These are phyloP conservation scores for Plectropomus leopardus DNA, from an alignment of 2,113 vertebrate genomes.

Conservation along the genomic window DNA sequence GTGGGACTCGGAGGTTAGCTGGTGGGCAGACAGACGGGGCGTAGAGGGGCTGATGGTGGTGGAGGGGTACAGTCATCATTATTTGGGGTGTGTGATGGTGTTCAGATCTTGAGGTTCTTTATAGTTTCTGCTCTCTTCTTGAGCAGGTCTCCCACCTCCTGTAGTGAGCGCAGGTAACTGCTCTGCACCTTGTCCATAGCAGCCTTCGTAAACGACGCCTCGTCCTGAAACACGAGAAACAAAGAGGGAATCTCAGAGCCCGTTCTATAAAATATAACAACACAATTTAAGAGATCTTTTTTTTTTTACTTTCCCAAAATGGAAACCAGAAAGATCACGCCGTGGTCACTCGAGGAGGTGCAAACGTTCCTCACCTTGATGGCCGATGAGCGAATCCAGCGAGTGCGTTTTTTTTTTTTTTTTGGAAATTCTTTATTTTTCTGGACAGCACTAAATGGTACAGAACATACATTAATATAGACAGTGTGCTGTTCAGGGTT, in stretches of 20 bases:
- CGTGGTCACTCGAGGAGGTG: no score
- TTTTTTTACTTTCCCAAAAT: no score
- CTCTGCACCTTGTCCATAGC: slow-evolving; percentile 95
- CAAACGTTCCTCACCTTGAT: no score
- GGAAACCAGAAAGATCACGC: no score
- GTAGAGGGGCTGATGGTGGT: background rate
- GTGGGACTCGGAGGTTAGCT: slow-evolving; percentile 11
- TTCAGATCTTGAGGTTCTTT: slow-evolving; percentile 95
- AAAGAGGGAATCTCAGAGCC: background rate
- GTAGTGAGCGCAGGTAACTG: slow-evolving; percentile 96
- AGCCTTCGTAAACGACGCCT: slow-evolving; percentile 90
- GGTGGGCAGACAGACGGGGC: slow-evolving; percentile 34
- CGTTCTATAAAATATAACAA: no score
- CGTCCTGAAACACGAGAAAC: slow-evolving; percentile 85
- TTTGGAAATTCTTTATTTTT: no score
- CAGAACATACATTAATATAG: no score
- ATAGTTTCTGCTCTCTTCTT: slow-evolving; percentile 94
- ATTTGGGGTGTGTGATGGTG: slow-evolving; percentile 21
- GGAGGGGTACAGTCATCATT: slow-evolving; percentile 37
- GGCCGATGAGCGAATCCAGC: no score
- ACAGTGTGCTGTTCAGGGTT: no score
- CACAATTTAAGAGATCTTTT: no score
- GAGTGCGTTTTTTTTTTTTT: no score
- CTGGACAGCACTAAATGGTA: no score
- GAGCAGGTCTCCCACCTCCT: slow-evolving; percentile 95